phyloP scores from a whole-genome alignment of 2,888 invertebrate species.

The Amphipoea lucens region DNA sequence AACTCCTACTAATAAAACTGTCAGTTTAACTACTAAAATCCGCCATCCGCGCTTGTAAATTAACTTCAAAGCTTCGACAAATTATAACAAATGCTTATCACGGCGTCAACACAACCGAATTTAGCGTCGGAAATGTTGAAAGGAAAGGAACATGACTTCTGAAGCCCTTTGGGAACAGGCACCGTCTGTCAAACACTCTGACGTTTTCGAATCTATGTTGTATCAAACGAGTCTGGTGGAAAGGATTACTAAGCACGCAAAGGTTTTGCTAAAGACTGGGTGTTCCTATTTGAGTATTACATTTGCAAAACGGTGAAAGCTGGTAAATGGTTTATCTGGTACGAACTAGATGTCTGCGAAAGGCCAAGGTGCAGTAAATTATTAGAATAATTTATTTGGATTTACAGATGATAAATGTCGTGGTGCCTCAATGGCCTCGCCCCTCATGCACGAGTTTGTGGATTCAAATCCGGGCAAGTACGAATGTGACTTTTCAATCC shows the following conservation, averaged over 20 bases:
- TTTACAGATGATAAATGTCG: not conserved
- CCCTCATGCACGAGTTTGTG: not conserved
- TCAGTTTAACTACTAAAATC: slow-evolving; percentile 49
- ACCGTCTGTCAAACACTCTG: slow-evolving; percentile 55
- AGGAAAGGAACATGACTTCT: slow-evolving; percentile 31
- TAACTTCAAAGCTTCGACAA: slow-evolving; percentile 63
- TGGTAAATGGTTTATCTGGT: slow-evolving; percentile 4
- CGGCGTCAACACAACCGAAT: slow-evolving; percentile 32
- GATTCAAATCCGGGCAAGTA: not conserved
- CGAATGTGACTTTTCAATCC: too few species aligned
- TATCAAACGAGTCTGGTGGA: slow-evolving; percentile 24
- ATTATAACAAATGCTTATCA: slow-evolving; percentile 59
- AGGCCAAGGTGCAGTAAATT: not conserved
- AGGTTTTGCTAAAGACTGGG: slow-evolving; percentile 6
- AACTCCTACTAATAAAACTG: slow-evolving; percentile 53
- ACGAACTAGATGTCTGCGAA: not conserved
- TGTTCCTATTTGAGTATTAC: slow-evolving; percentile 3
- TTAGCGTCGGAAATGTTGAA: slow-evolving; percentile 46
- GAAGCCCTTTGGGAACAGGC: slow-evolving; percentile 36
- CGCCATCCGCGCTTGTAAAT: slow-evolving; percentile 49
- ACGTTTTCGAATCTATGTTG: slow-evolving; percentile 39
- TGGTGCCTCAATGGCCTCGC: not conserved
- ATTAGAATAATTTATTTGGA: slow-evolving; percentile 11
- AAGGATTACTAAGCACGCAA: slow-evolving; percentile 37
- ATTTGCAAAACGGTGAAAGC: slow-evolving; percentile 29